Evolutionary conservation across 1,140 invertebrate species (phyloP), one percentile per base, ranked within the genome.

Genomic region (Sinonovacula constricta): DNA sequence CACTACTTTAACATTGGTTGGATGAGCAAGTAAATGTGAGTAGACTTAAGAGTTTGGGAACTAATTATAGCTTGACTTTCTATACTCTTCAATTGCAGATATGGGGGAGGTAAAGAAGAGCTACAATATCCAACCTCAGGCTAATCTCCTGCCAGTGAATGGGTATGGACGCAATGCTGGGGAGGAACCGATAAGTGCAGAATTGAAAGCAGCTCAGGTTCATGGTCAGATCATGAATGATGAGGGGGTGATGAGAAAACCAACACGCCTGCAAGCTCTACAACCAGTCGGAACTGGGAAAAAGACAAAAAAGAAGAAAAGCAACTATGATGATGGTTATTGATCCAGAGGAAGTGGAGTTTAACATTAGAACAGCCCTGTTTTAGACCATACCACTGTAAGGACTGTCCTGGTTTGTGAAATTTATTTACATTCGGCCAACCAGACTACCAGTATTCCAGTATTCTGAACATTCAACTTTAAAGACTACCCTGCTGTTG

Each of bases 251-350:
- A 26, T 81, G 4, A 71, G 87, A 56, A 86, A 85, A 79, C 89
- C 90, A 3, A 80, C 72, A 2, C 81, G 88, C 18, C 78, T 91
- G 3, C 85, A 90, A 65, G 85, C 89, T 2, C 80, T 90, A n/a
- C 85, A 84, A 10, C 62, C 85, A 22, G 80, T 81, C 2, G 79
- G 81, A 0, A 72, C 79, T 7, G 86, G 85, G 74, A 83, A 79
- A 77, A 76, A 69, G 63, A 86, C 77, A 77, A 87, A 85, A 77
- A 86, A 82, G 45, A 81, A 31, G 31, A 59, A 66, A 28, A 78
- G 63, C 62, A 69, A 62, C 30, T 57, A 76, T 49, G 68, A 70
- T 45, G 68, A 70, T 45, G 53, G 56, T 22, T 70, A 59, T 45
- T 59, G 68, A 70, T 56, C 14, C 10, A 14, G 24, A 56, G 10